Evolutionary conservation across 2,797 vertebrate genomes (phyloP), one percentile per base, ranked within the genome.

Genomic region (Protosalanx chinensis): DNA sequence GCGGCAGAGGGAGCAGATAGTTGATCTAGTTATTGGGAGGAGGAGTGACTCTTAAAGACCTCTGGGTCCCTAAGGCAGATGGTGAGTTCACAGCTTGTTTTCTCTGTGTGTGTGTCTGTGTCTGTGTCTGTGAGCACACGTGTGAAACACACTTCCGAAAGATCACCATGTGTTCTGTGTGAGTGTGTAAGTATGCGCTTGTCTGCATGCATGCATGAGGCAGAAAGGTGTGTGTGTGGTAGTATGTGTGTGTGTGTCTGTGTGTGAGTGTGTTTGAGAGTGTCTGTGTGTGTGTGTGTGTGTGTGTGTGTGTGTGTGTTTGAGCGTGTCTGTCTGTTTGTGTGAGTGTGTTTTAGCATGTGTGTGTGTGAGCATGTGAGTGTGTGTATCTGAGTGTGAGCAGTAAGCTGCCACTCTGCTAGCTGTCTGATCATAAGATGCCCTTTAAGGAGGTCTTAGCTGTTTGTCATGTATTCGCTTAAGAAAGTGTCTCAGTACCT

Each of bases 351-450:
- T n/a, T n/a, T n/a, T n/a, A n/a, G n/a, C n/a, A n/a, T n/a, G n/a
- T n/a, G n/a, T 61, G 68, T 63, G 35, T 3, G 37, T 29, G 76
- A 32, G 3, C 35, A 56, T 6, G 5, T 49, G 46, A 35, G 33
- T 49, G 41, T 46, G 41, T 49, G 46, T 12, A 0, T 49, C 8
- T 6, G 46, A 12, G 46, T 23, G n/a, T 23, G 1, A n/a, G n/a
- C 74, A 80, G 73, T 74, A 75, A 73, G 81, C 71, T 68, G 51
- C 76, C 81, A 71, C 74, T 78, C 81, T 84, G 82, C 75, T 79
- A 65, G 76, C 79, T 30, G 67, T 66, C 67, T 71, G 81, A 81
- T 90, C 87, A 88, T 86, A 86, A 88, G 86, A 89, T 88, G 85
- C 79, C 76, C 71, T 75, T 62, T 81, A 70, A 81, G 76, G 73